These are phyloP conservation scores for Hyphantria cunea DNA, from an alignment of 1,140 invertebrate species.

Conservation along the genomic window DNA sequence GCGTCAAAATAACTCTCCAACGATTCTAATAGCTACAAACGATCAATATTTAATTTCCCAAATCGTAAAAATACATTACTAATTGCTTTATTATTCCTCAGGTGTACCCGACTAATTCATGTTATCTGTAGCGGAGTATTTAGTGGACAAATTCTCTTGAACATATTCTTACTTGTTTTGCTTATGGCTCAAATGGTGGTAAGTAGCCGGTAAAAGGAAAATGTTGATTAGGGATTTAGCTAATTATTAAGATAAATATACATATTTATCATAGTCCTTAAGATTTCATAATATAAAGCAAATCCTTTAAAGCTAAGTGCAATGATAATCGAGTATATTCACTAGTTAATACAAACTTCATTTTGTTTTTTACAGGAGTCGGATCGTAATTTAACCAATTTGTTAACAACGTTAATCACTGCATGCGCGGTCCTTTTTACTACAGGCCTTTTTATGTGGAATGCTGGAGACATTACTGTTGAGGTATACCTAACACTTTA, in stretches of 20 bases:
- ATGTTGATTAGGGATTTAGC: too few species aligned
- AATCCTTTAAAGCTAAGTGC: too few species aligned
- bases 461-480: constrained; percentile 52
- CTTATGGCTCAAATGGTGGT: constrained; percentile 34
- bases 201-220: neutral
- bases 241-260: too few species aligned
- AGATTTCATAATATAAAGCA: too few species aligned
- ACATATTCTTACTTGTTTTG: constrained; percentile 16
- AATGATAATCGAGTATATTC: too few species aligned
- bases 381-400: constrained; percentile 1
- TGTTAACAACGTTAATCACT: constrained; percentile 14
- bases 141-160: constrained; percentile 34
- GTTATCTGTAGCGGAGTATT: constrained; percentile 19
- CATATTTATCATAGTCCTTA: too few species aligned
- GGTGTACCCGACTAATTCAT: constrained; percentile 9
- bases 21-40: too few species aligned
- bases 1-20: too few species aligned
- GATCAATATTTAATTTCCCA: too few species aligned
- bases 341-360: too few species aligned
- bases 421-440: constrained; percentile 35
- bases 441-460: constrained; percentile 55
- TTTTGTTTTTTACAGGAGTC: constrained; percentile 22
- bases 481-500: constrained; percentile 40
- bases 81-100: too few species aligned
- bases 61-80: too few species aligned